Conservation (phyloP, 2,113 vertebrate species). For the Poicephalus meyeri region DNA sequence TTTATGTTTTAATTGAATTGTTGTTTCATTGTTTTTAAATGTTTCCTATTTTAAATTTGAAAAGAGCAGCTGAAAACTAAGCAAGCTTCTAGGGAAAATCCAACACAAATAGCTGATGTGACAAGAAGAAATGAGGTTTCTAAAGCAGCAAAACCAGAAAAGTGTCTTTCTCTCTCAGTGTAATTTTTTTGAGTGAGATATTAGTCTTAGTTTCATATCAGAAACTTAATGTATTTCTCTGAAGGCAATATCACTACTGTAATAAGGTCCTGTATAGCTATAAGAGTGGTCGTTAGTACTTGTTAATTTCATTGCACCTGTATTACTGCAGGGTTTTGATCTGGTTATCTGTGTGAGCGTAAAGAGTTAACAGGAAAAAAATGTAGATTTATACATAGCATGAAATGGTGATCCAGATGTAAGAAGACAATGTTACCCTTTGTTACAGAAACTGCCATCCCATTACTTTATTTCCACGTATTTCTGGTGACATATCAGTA, state of each 20-base stretch:
- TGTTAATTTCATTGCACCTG: background rate
- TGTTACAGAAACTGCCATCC: conserved; percentile 68
- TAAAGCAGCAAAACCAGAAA: background rate
- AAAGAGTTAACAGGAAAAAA: conserved; percentile 53
- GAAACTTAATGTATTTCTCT: background rate
- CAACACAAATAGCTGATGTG: background rate
- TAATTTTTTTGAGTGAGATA: background rate
- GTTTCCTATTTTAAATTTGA: background rate
- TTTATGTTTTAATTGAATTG: background rate
- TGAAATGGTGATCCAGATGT: conserved; percentile 53
- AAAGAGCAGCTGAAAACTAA: background rate
- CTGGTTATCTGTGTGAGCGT: background rate
- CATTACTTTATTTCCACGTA: conserved; percentile 31
- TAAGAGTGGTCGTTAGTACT: background rate
- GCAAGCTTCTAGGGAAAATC: background rate
- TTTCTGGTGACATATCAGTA: conserved; percentile 69
- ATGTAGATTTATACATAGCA: background rate
- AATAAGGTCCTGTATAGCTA: background rate
- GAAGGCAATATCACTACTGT: background rate
- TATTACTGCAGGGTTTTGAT: background rate
- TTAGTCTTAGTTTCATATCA: background rate
- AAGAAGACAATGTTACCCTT: conserved; percentile 63
- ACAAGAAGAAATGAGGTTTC: background rate
- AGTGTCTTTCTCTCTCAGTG: background rate
- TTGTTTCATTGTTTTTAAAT: background rate